Base-by-base conservation (phyloP, 1,140 invertebrate species). In the Eriosoma lanigerum region DNA sequence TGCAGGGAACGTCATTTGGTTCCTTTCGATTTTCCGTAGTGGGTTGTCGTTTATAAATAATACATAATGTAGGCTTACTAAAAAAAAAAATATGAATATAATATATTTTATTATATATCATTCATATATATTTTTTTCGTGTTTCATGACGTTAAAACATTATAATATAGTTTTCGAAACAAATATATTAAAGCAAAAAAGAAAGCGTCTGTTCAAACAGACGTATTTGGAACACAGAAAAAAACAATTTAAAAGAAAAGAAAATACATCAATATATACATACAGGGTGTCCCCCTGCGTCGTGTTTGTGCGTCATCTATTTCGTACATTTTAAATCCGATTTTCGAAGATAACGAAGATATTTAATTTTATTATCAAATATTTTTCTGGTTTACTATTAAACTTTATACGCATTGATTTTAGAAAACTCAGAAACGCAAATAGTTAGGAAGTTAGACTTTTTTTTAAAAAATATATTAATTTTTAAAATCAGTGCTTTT, bases 1-100 rank as follows among this genome's bases (percentile, higher is more conserved):
- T 78, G 75, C 75, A 78, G 54, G 75, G 75, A 78, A 78, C 75
- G 75, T 78, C 75, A 46, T 78, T 78, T 78, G 50, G 75, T 78
- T 78, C 75, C 75, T 62, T 78, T 78, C 26, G 24, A 44, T 52
- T 56, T 56, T 62, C 46, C 9, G 75, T 78, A 78, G 26, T 26
- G 56, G 24, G 5, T 60, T 60, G 8, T 60, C 15, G 15, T 19
- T 21, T 12, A 56, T n/a, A 62, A 46, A 56, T 52, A 75, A 62
- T 48, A 78, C 56, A 60, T 62, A 76, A 44, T 19, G 32, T 38
- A 46, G 44, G 56, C 75, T 62, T 19, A 19, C 38, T 26, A 48
- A 26, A 56, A 10, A 76, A n/a, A 46, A 29, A n/a, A 44, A 58
- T 73, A 13, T 32, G 26, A 29, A 29, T 62, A 62, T 29, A 60